phyloP scores from a whole-genome alignment of 2,113 vertebrate genomes.

The Tyto alba region DNA sequence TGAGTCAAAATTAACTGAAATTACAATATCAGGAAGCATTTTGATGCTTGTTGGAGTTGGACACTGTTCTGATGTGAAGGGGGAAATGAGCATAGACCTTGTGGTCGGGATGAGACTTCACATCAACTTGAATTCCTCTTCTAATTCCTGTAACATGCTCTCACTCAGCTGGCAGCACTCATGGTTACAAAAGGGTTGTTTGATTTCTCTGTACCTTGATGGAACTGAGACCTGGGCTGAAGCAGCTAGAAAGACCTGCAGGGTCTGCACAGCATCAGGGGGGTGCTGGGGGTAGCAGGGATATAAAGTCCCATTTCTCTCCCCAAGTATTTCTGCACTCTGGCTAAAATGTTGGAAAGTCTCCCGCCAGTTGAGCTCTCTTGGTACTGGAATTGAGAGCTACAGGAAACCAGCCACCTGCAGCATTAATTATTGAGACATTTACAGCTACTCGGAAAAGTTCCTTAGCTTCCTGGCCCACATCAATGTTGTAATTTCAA shows the following conservation, averaged over 20 bases:
- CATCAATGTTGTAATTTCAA: not conserved
- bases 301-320: not conserved
- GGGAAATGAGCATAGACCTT: not conserved
- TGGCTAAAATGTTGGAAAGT: not conserved
- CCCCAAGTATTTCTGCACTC: not conserved
- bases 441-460: not conserved
- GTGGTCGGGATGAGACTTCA: not conserved
- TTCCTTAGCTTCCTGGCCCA: not conserved
- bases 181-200: not conserved
- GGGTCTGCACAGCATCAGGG: not conserved
- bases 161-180: not conserved
- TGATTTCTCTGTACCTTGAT: not conserved
- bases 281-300: not conserved
- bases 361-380: not conserved
- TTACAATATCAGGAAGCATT: not conserved
- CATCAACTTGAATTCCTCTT: not conserved
- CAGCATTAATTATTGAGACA: slow-evolving; percentile 7
- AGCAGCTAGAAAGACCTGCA: not conserved
- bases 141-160: not conserved
- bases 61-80: not conserved
- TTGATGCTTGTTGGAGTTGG: not conserved
- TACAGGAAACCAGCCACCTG: not conserved
- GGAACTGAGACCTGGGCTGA: not conserved
- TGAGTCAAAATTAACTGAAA: not conserved
- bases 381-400: not conserved